These are phyloP conservation scores for Stenolophus ochropezus DNA, from an alignment of 2,888 invertebrate genomes.

Conservation along the genomic window DNA sequence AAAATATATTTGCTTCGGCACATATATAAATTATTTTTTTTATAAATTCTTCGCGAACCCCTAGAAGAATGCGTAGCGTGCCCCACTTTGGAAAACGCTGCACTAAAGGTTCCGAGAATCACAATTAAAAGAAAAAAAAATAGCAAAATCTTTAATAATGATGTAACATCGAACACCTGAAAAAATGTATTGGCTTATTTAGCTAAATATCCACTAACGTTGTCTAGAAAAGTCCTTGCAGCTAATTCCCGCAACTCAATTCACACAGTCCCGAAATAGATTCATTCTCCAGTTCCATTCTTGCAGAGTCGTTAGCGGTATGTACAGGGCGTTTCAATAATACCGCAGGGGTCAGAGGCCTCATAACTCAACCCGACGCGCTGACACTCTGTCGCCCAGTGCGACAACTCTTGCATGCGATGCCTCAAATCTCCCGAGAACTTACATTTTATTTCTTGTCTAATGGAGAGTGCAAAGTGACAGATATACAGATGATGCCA, in stretches of 20 bases:
- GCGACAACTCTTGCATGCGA: constrained; percentile 10
- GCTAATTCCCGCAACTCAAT: not conserved
- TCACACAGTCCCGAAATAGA: constrained; percentile 16
- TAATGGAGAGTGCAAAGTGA: constrained; percentile 4
- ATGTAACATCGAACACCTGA: no score
- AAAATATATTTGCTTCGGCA: no score
- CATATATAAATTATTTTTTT: no score
- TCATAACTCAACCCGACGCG: constrained; percentile 52
- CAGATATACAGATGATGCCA: not conserved
- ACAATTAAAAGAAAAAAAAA: no score
- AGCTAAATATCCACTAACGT: no score
- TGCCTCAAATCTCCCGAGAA: not conserved
- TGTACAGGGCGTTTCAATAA: constrained; percentile 45
- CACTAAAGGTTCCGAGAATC: no score
- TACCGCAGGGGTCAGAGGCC: constrained; percentile 52
- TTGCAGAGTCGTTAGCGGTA: constrained; percentile 17
- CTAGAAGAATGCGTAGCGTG: no score
- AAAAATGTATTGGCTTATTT: no score
- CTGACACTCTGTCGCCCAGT: constrained; percentile 38
- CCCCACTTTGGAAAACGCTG: no score
- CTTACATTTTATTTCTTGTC: constrained; percentile 22
- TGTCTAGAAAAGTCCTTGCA: no score
- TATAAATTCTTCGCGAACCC: no score
- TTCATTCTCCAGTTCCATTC: constrained; percentile 18
- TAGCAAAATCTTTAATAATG: no score